Evolutionary conservation across 1,140 invertebrate species (phyloP), one percentile per base, ranked within the genome.

Genomic region (Parapsyche elsis): DNA sequence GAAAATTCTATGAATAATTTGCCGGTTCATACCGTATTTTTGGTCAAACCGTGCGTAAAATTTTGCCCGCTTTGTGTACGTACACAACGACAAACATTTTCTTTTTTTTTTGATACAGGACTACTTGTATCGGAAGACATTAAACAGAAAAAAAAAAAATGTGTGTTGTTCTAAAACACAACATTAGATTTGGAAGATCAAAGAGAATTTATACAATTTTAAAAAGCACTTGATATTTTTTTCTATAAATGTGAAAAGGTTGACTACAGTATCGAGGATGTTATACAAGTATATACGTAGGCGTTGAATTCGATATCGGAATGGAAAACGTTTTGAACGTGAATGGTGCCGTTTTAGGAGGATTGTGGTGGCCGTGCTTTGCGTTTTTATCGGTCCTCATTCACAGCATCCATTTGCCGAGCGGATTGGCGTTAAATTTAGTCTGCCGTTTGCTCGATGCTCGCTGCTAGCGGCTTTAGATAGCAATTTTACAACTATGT

Each of bases 321-420:
- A 53, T 53, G 49, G 49, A 53, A 53, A 53, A 53, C 16, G 49
- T 53, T 53, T 53, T 53, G 12, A 16, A 53, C 49, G 49, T 53
- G 16, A 53, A 53, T 16, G 49, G 10, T 53, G 49, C 49, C 16
- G 10, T 53, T 53, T 53, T 26, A 67, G 38, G 76, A 21, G 49
- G 61, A 67, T 70, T 78, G 49, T 70, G 59, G 61, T 78, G 61
- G 76, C 61, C 16, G 49, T 71, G 70, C 70, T 71, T 71, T 30
- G 26, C 70, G 57, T 78, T 78, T 78, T 78, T 70, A 78, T 78
- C 76, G 76, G 16, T 78, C 30, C 76, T 67, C 76, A 78, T 78
- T 78, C 76, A 67, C 76, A 24, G 59, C 64, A 70, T 12, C 64
- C 67, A 78, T 78, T 78, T 78, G 76, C 61, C 76, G 76, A 78